Evolutionary conservation across 2,888 invertebrate genomes (phyloP).

Genomic region (Gari tellinella): DNA sequence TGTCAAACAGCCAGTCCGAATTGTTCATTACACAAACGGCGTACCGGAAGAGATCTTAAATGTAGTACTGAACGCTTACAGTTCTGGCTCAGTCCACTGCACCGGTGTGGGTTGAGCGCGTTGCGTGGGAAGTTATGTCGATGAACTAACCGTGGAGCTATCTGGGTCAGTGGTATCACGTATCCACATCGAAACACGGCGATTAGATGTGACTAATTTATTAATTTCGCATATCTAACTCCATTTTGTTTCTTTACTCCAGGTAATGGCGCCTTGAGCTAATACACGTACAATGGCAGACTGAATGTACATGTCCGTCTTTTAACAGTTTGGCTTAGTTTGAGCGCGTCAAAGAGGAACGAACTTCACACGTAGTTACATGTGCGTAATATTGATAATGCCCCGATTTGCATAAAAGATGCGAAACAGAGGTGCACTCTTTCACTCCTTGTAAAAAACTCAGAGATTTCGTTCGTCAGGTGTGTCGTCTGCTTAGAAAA

Average conservation of each 20-base stretch:
- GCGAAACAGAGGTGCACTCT: too few relatives aligned
- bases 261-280: constrained; percentile 2
- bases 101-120: constrained; percentile 31
- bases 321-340: too few relatives aligned
- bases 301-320: not conserved
- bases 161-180: constrained; percentile 46
- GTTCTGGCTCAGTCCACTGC: constrained; percentile 62
- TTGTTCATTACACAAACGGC: constrained; percentile 40
- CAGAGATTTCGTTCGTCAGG: too few relatives aligned
- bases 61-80: constrained; percentile 67
- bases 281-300: not conserved
- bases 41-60: constrained; percentile 56
- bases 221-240: too few relatives aligned
- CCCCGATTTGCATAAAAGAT: too few relatives aligned
- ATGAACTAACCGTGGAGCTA: constrained; percentile 29
- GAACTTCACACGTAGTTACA: not conserved
- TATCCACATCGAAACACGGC: constrained; percentile 31
- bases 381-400: not conserved
- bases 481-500: too few relatives aligned
- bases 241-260: too few relatives aligned
- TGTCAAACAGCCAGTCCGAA: constrained; percentile 47
- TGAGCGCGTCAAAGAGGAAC: not conserved
- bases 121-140: constrained; percentile 54
- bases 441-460: too few relatives aligned
- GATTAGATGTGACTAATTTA: constrained; percentile 1